Evolutionary conservation across 2,797 vertebrate genomes (phyloP), one percentile per base, ranked within the genome.

Genomic region (Erpetoichthys calabaricus): DNA sequence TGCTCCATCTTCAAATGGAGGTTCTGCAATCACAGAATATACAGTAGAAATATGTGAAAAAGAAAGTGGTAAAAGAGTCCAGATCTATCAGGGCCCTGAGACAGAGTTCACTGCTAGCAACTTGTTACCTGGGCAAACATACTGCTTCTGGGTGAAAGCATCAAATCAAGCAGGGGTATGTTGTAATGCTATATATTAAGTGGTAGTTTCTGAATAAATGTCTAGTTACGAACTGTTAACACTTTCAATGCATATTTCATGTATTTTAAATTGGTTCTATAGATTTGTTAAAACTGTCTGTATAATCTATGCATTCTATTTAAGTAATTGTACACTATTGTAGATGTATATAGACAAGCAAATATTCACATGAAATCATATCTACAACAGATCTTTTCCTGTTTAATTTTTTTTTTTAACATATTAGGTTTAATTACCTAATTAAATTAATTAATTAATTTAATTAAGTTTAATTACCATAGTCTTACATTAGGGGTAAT

Each of bases 131-230:
- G 78, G 83, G 49, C 75, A 72, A 59, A 67, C 61, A 0, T 79
- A 84, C 25, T 66, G 67, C 71, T 86, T 86, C 71, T 85, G 77
- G 75, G 69, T 80, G n/a, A 74, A 79, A 60, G 79, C 80, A 43
- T 71, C 69, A 59, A 86, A 83, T 44, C 74, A 59, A 73, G 75
- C 75, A 1, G 74, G 80, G 78, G 79, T 84, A 70, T 68, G 51
- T 8, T 3, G 54, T 25, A 25, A 25, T 43, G n/a, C 45, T 0
- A 55, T 25, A 25, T 25, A 25, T 25, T 25, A 25, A 25, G 25
- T 25, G 25, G 1, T 3, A 8, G 41, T 42, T 3, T 10, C 3
- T 5, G 45, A 50, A 45, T 10, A 42, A 25, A 25, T 25, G 25
- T 25, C 25, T 25, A 1, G 25, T 25, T 25, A 25, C 25, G 25